These are phyloP conservation scores for Siniperca knerii DNA, from an alignment of 2,113 vertebrate genomes.

Conservation along the genomic window DNA sequence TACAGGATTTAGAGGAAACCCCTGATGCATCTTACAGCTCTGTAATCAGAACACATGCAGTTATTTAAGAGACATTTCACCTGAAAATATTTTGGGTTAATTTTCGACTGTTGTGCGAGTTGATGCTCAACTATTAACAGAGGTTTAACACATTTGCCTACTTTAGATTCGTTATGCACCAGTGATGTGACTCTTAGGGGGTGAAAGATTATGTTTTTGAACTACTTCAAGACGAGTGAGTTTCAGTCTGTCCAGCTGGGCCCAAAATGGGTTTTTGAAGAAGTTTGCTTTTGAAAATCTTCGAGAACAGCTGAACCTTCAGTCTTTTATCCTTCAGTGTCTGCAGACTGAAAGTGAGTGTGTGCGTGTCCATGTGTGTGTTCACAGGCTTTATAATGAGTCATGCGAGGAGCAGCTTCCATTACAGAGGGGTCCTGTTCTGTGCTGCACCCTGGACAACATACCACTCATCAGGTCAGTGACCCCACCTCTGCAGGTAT, in stretches of 20 bases:
- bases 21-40: background rate
- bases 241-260: background rate
- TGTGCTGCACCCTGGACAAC: conserved; percentile 88
- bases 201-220: background rate
- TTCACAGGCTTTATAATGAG: conserved; percentile 88
- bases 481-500: background rate
- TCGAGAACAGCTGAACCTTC: background rate
- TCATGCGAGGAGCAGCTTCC: conserved; percentile 82
- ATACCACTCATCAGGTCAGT: conserved; percentile 89
- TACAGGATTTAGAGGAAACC: background rate
- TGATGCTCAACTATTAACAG: conserved; percentile 51
- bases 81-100: conserved; percentile 21
- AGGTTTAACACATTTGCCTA: background rate
- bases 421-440: conserved; percentile 77
- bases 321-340: background rate
- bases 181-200: background rate
- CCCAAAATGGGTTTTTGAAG: background rate
- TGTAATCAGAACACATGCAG: background rate
- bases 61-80: conserved; percentile 1
- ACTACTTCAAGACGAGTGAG: background rate
- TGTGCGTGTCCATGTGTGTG: conserved; percentile 32
- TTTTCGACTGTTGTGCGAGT: conserved; percentile 11
- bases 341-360: background rate
- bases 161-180: conserved; percentile 5
- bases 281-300: background rate